These are phyloP conservation scores for Epizoanthus illoricatus DNA, from an alignment of 92 coral and sea anemone genomes.

Conservation along the genomic window DNA sequence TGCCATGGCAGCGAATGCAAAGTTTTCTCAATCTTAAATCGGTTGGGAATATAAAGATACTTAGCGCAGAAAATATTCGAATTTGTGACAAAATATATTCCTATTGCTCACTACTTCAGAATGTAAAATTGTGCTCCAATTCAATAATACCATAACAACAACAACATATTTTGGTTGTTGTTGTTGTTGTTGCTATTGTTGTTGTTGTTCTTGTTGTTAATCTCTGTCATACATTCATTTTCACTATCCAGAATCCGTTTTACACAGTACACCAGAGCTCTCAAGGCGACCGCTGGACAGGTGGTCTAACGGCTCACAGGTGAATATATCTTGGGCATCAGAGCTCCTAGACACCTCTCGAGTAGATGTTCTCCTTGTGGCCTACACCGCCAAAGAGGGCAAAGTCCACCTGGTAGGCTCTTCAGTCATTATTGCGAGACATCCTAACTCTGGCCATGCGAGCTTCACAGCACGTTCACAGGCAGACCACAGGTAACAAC, in stretches of 20 bases:
- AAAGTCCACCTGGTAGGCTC: neutral
- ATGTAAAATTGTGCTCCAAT: too few species aligned
- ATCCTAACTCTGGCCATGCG: neutral
- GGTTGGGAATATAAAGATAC: too few species aligned
- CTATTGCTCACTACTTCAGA: too few species aligned
- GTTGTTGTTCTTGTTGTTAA: neutral
- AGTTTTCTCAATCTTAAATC: too few species aligned
- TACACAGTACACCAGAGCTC: neutral
- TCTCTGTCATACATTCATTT: neutral
- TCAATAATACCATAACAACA: too few species aligned
- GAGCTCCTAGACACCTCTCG: neutral
- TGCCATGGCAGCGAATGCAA: too few species aligned
- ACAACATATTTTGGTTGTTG: too few species aligned
- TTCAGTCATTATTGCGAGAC: neutral
- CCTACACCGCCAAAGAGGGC: neutral
- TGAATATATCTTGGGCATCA: constrained; percentile 11
- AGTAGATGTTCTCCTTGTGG: neutral
- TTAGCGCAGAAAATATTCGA: too few species aligned
- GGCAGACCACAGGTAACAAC: neutral
- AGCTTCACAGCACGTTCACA: neutral
- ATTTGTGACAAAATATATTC: too few species aligned
- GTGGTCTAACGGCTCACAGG: neutral
- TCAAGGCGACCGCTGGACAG: neutral
- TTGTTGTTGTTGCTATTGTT: too few species aligned
- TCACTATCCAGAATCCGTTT: neutral